Base-by-base conservation (phyloP, 1,140 invertebrate species). In the Drosophila carrolli region DNA sequence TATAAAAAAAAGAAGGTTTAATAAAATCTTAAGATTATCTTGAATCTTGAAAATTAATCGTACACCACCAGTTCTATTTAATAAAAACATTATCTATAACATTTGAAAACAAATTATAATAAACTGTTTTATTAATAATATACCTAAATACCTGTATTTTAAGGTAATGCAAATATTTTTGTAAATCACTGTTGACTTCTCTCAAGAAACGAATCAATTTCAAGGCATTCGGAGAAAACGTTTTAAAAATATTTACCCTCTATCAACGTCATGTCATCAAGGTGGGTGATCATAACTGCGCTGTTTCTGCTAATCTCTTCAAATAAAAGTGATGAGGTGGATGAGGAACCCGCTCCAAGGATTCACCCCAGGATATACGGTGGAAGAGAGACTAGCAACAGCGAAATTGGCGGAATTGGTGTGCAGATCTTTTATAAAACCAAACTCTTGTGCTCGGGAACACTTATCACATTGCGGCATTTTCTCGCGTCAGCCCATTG, bases 401-500 rank as follows among this genome's bases (percentile, higher is more conserved):
- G 9, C 0, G 2, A 4, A 1, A 19, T 79, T 4, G 80, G 80
- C 11, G 80, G 80, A 14, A 48, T 61, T n/a, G 63, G 14, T 0
- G 53, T 67, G 1, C 76, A 84, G 32, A 48, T 80, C 6, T 67
- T 62, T 11, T 32, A 41, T 10, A 5, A 5, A 0, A 11, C 10
- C 5, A 27, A 9, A 1, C 47, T 84, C 4, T 10, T 68, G 1
- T 79, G 81, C 50, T 19, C 47, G 2, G 80, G 71, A 27, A 60
- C 35, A 9, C 14, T 83, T 1, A 8, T 79, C 5, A 59, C 46
- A 14, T 4, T 9, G 2, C 41, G 47, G 13, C 71, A 78, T 14
- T 19, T 83, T 7, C 10, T 83, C 0, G 56, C 65, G 0, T 29
- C 80, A 5, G 80, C 75, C 0, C 80, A 83, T 29, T 83, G 80